phyloP scores from a whole-genome alignment of 2,888 invertebrate genomes.

The Sinopyrophorus schimmeli region DNA sequence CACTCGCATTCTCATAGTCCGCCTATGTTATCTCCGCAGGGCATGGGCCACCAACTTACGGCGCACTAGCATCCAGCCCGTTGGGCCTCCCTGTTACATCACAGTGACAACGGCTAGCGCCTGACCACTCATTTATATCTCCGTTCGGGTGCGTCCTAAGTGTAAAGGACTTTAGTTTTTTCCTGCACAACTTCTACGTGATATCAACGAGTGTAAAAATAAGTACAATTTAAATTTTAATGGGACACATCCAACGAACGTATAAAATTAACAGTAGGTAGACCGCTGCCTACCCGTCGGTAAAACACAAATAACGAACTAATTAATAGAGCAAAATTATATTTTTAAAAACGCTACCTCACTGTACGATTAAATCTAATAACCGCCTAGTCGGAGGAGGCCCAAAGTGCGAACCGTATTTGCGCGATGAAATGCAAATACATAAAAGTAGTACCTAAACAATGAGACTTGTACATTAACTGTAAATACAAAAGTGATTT shows the following conservation, averaged over 20 bases:
- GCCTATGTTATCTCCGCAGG: constrained; percentile 82
- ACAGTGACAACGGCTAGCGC: constrained; percentile 55
- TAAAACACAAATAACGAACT: constrained; percentile 24
- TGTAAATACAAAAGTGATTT: constrained; percentile 50
- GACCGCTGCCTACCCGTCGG: constrained; percentile 16
- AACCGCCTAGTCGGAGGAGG: constrained; percentile 34
- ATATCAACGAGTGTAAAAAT: constrained; percentile 24
- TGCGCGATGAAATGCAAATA: constrained; percentile 40
- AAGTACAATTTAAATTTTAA: constrained; percentile 21
- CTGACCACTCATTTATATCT: constrained; percentile 36
- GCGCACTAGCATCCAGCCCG: constrained; percentile 85
- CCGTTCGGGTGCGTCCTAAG: constrained; percentile 28
- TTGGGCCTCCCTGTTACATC: constrained; percentile 67
- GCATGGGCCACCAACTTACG: constrained; percentile 76
- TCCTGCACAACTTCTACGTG: constrained; percentile 22
- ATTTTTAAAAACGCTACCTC: constrained; percentile 40
- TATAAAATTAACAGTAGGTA: constrained; percentile 7
- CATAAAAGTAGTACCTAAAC: constrained; percentile 43
- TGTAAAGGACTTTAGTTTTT: constrained; percentile 15
- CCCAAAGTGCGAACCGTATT: constrained; percentile 33
- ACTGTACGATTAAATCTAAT: constrained; percentile 33
- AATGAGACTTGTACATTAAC: constrained; percentile 34
- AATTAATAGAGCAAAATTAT: constrained; percentile 32
- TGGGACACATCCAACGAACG: constrained; percentile 16
- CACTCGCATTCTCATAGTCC: constrained; percentile 79